phyloP scores from a whole-genome alignment of 2,797 vertebrate species.

The Mallotus villosus region DNA sequence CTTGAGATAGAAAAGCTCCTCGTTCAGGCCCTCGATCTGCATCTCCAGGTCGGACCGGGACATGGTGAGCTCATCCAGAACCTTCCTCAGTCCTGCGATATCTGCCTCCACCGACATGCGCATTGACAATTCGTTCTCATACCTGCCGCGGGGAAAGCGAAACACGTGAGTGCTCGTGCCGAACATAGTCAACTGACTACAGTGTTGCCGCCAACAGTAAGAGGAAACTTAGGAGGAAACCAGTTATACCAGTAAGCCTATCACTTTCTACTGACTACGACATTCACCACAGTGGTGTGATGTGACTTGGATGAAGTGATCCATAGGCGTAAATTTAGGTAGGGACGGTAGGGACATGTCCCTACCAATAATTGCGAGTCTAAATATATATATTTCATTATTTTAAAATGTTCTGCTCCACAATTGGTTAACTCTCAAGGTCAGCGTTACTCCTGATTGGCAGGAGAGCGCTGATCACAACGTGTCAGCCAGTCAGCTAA shows the following conservation, averaged over 20 bases:
- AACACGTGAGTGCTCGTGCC: not conserved
- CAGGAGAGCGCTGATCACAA: too few species aligned
- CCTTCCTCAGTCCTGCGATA: slow-evolving; percentile 63
- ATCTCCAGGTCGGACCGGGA: slow-evolving; percentile 70
- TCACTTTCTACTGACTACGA: slow-evolving; percentile 8
- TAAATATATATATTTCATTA: too few species aligned
- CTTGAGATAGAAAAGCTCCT: slow-evolving; percentile 75
- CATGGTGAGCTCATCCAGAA: slow-evolving; percentile 73
- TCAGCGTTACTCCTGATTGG: too few species aligned
- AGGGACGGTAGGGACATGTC: too few species aligned
- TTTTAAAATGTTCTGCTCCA: too few species aligned
- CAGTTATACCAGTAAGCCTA: slow-evolving; percentile 43
- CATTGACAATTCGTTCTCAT: slow-evolving; percentile 66
- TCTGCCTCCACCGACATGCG: slow-evolving; percentile 70
- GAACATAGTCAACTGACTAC: not conserved
- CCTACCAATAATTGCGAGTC: too few species aligned
- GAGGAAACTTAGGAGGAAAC: slow-evolving; percentile 31
- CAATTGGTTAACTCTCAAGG: too few species aligned
- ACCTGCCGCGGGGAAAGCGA: slow-evolving; percentile 37
- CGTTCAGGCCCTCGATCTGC: slow-evolving; percentile 73
- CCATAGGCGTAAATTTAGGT: too few species aligned
- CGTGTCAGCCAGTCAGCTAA: too few species aligned
- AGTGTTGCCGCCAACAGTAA: too few species aligned
- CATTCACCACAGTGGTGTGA: not conserved
- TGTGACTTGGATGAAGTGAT: not conserved